Conservation (phyloP, 2,113 vertebrate species). For the Muntiacus muntjak region DNA sequence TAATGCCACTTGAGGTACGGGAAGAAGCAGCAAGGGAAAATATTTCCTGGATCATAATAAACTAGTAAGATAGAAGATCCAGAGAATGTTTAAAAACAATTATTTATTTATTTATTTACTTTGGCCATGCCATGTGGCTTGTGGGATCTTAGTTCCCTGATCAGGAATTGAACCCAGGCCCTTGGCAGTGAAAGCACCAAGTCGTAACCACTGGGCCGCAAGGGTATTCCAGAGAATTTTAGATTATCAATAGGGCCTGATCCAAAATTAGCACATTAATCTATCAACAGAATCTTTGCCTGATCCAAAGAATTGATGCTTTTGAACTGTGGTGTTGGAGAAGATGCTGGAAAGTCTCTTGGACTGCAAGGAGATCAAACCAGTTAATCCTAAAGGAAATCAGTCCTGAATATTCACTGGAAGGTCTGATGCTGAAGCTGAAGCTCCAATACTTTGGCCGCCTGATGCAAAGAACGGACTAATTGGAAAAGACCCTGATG, state of each 20-base stretch:
- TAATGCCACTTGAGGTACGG: neutral
- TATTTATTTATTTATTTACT: neutral
- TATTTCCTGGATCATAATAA: neutral
- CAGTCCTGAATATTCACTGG: neutral
- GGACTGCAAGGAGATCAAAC: neutral
- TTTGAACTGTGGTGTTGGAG: neutral
- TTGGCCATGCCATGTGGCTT: neutral
- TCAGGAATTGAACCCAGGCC: neutral
- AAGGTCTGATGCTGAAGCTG: neutral
- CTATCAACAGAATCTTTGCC: neutral
- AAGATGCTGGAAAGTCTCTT: neutral
- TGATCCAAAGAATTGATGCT: neutral
- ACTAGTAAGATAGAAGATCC: neutral
- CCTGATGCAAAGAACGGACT: neutral
- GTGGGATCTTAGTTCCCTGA: neutral
- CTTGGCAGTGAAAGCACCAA: neutral
- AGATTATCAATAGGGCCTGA: neutral
- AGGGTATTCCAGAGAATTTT: neutral
- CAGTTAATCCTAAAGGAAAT: neutral
- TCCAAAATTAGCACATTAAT: neutral
- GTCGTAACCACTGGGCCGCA: neutral
- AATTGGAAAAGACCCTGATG: neutral
- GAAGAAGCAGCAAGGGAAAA: neutral
- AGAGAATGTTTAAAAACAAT: neutral
- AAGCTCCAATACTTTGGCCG: neutral